Evolutionary conservation across 2,113 vertebrate species (phyloP), one percentile per base, ranked within the genome.

Genomic region (Mirza zaza): DNA sequence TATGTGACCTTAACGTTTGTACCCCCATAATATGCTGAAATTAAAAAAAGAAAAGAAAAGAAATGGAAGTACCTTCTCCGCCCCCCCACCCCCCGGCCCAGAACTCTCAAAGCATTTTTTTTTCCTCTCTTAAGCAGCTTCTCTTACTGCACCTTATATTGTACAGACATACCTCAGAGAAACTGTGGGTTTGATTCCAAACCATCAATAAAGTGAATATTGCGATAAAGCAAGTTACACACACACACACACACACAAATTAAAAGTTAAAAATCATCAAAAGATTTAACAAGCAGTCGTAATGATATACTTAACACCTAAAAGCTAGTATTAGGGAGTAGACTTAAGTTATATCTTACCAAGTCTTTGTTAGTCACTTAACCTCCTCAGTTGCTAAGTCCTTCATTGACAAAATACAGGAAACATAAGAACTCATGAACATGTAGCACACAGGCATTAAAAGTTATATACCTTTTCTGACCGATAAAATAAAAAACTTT

Each of bases 211-310:
- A 73, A 73, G 39, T 25, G 12, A 42, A 63, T 63, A 63, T 29
- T 29, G 59, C 13, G 15, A 27, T 27, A 73, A 42, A 73, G 71
- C 6, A 6, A 45, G 23, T 73, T 39, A 73, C 71, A 73, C 23
- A 27, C n/a, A n/a, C n/a, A n/a, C n/a, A n/a, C n/a, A n/a, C n/a
- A n/a, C n/a, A n/a, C n/a, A n/a, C n/a, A n/a, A 94, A 48, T 83
- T 61, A 59, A 82, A 87, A 52, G 61, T 67, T 65, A 75, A 94
- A 87, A 96, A 36, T 20, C 93, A 68, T 48, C 34, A 63, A 89
- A 52, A 57, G 18, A 4, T 32, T 83, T 93, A 85, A 87, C 39
- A 34, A 73, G 79, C 2, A 61, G 27, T 90, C 18, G 80, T 32
- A 63, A 34, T 55, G 52, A 59, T 57, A 36, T 57, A 94, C 18